Base-by-base conservation (phyloP, 1,140 invertebrate species). In the Ostrea denselamellosa region DNA sequence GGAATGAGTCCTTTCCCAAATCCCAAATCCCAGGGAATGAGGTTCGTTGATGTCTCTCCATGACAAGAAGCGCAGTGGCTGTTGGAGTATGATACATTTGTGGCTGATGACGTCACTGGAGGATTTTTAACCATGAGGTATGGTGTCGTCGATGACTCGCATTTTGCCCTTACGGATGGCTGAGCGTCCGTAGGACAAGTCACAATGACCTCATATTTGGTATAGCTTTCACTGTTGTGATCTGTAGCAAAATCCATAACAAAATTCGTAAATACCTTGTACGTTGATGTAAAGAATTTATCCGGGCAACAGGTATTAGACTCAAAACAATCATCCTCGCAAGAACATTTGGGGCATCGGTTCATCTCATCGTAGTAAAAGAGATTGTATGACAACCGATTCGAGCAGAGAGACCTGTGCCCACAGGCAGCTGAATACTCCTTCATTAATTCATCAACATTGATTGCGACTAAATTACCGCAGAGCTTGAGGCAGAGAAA, bases 31-130 rank as follows among this genome's bases (percentile, higher is more conserved):
- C 68, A 77, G 28, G 8, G 28, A 34, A 34, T 25, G 10, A 77
- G 68, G 22, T 77, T 34, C 14, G 22, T 3, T 77, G 25, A 14
- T 77, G 10, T 12, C 28, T 77, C 68, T 5, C 68, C 68, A 77
- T 77, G 68, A 77, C 68, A 77, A 25, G 14, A 77, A 14, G 68
- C 68, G 14, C 68, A 77, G 68, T 77, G 25, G 9, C 25, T 77
- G 68, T 77, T 77, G 25, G 68, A 77, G 25, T 77, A 77, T 10
- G 68, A 77, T 10, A 77, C 7, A 77, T 77, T 77, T 34, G 68
- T 77, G 1, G 25, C 68, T 77, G 28, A 34, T 28, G 68, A 77
- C 28, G 68, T 77, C 68, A 77, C 25, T 14, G 68, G 68, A 28
- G 68, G 68, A 34, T 9, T 77, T 17, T 34, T 77, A 5, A 14